Evolutionary conservation across 2,888 invertebrate species (phyloP).

Genomic region (Hemithea aestivaria): DNA sequence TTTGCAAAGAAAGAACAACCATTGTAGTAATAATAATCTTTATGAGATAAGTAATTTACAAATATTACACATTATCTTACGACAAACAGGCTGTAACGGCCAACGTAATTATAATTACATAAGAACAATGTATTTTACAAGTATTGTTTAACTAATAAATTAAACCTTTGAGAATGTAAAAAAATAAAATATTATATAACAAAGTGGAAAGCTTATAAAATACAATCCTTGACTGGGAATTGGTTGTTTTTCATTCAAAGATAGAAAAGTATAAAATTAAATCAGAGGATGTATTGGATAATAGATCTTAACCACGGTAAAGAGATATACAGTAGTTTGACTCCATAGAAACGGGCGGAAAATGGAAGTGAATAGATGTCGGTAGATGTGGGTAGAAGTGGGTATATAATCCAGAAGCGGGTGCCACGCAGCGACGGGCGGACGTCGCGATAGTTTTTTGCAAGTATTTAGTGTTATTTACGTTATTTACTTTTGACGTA

Average conservation of each 20-base stretch:
- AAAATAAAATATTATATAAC: not conserved
- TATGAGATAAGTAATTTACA: slow-evolving; percentile 27
- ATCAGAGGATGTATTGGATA: no score
- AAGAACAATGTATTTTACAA: not conserved
- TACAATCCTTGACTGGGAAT: slow-evolving; percentile 4
- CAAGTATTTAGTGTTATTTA: no score
- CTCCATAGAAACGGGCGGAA: no score
- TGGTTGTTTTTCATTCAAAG: not conserved
- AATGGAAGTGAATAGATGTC: no score
- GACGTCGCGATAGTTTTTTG: no score
- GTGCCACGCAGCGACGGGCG: no score
- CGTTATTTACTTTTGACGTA: no score
- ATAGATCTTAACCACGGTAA: no score
- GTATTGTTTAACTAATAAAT: slow-evolving; percentile 1
- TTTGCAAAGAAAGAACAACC: slow-evolving; percentile 5
- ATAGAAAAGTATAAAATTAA: slow-evolving; percentile 4
- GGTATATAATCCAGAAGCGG: no score
- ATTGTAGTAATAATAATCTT: slow-evolving; percentile 24
- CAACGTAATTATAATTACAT: slow-evolving; percentile 10
- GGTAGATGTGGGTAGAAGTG: no score
- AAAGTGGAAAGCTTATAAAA: slow-evolving; percentile 9
- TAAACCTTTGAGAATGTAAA: slow-evolving; percentile 9
- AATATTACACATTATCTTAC: slow-evolving; percentile 25
- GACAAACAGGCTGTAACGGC: slow-evolving; percentile 15
- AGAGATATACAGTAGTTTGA: no score